Evolutionary conservation across 2,797 vertebrate species (phyloP).

Genomic region (Rhabdophis nuchalis): DNA sequence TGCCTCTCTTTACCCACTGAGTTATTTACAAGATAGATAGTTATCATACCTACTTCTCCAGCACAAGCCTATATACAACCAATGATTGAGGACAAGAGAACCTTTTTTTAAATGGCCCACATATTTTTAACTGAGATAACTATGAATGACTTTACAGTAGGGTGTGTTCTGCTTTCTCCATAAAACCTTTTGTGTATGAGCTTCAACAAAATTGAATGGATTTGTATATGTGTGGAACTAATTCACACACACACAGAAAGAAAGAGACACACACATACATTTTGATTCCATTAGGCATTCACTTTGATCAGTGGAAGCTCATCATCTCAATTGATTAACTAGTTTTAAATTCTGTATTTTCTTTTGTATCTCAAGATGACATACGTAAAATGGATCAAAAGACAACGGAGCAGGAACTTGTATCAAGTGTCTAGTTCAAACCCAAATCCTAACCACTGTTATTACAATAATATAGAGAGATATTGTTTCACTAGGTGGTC

Average conservation of each 20-base stretch:
- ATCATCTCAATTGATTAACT: background rate
- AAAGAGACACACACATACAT: background rate
- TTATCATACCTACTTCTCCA: background rate
- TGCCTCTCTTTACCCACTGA: background rate
- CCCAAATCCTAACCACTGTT: background rate
- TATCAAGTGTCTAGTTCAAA: background rate
- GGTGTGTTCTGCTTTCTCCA: background rate
- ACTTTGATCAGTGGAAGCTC: too few species aligned
- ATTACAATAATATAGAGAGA: background rate
- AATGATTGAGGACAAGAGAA: background rate
- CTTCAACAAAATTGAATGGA: background rate
- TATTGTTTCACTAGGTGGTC: background rate
- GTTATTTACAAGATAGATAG: background rate
- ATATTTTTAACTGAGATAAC: background rate
- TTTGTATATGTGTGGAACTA: background rate
- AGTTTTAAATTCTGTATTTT: background rate
- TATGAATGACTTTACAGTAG: background rate
- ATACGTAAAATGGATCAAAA: background rate
- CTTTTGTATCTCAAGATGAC: background rate
- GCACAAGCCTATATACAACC: background rate
- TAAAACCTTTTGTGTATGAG: background rate
- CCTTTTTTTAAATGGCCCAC: background rate
- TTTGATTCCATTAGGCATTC: background rate
- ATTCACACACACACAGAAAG: background rate
- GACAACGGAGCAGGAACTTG: background rate